phyloP scores from a whole-genome alignment of 2,797 vertebrate species.

The Protonibea diacanthus region DNA sequence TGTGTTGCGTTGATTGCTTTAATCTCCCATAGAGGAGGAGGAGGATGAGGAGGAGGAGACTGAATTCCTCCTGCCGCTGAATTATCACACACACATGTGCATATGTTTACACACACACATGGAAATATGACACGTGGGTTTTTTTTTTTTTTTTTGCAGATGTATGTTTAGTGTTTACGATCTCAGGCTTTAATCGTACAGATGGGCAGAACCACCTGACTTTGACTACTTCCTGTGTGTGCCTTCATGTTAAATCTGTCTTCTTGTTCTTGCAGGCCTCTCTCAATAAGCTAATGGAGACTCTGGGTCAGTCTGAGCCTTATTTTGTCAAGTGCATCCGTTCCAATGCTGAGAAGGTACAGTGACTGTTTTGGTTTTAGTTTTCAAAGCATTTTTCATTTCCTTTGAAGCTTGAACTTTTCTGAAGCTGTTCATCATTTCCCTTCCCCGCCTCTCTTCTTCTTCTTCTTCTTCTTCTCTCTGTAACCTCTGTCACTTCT shows the following conservation, averaged over 20 bases:
- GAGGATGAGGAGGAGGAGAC: slow-evolving; percentile 52
- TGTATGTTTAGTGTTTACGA: slow-evolving; percentile 27
- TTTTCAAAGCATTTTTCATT: slow-evolving; percentile 62
- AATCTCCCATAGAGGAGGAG: slow-evolving; percentile 74
- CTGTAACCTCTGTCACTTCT: slow-evolving; percentile 25
- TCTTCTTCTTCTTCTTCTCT: slow-evolving; percentile 9
- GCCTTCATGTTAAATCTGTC: neutral
- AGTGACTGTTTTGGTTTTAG: slow-evolving; percentile 36
- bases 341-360: slow-evolving; percentile 98
- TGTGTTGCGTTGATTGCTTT: slow-evolving; percentile 83
- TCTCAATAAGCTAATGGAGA: slow-evolving; percentile 98
- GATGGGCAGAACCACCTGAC: slow-evolving; percentile 1
- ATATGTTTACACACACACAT: slow-evolving; percentile 40
- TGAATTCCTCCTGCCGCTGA: slow-evolving; percentile 78
- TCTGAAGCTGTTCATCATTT: slow-evolving; percentile 54
- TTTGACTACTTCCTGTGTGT: slow-evolving; percentile 3
- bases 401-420: slow-evolving; percentile 56
- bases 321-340: slow-evolving; percentile 99
- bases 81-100: slow-evolving; percentile 68
- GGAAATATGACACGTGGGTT: slow-evolving; percentile 18
- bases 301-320: slow-evolving; percentile 96
- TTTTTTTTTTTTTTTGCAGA: slow-evolving; percentile 6
- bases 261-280: slow-evolving; percentile 87
- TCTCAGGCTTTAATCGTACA: slow-evolving; percentile 28
- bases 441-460: neutral